These are phyloP conservation scores for Muschampia plurimacula DNA, from an alignment of 2,888 invertebrate genomes.

Conservation along the genomic window DNA sequence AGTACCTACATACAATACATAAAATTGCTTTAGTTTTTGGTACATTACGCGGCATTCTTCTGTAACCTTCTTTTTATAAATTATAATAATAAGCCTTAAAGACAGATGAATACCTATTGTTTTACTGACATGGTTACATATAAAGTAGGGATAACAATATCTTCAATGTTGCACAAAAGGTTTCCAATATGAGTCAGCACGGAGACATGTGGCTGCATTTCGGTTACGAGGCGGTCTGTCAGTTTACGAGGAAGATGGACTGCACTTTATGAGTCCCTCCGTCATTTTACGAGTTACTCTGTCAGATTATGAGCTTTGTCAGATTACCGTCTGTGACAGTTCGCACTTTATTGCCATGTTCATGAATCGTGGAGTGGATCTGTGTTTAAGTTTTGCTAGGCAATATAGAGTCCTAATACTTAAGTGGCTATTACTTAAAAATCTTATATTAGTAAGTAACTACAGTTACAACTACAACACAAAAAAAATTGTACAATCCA, in stretches of 20 bases:
- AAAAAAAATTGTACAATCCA: too few species aligned
- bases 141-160: not conserved
- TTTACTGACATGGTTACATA: not conserved
- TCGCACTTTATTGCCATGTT: constrained; percentile 26
- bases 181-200: not conserved
- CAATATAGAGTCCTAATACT: not conserved
- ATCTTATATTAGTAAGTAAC: too few species aligned
- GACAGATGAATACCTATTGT: not conserved
- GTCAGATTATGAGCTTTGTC: constrained; percentile 11
- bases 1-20: too few species aligned
- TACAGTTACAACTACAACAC: too few species aligned
- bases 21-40: too few species aligned
- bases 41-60: too few species aligned
- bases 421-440: too few species aligned
- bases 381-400: not conserved
- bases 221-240: constrained; percentile 16
- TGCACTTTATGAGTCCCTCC: not conserved
- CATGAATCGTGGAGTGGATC: not conserved
- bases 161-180: not conserved
- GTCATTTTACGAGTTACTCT: constrained; percentile 40
- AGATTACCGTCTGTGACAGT: constrained; percentile 43
- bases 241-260: constrained; percentile 21
- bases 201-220: not conserved
- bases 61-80: too few species aligned
- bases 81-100: too few species aligned